Evolutionary conservation across 2,888 invertebrate genomes (phyloP).

Genomic region (Phortica magna): DNA sequence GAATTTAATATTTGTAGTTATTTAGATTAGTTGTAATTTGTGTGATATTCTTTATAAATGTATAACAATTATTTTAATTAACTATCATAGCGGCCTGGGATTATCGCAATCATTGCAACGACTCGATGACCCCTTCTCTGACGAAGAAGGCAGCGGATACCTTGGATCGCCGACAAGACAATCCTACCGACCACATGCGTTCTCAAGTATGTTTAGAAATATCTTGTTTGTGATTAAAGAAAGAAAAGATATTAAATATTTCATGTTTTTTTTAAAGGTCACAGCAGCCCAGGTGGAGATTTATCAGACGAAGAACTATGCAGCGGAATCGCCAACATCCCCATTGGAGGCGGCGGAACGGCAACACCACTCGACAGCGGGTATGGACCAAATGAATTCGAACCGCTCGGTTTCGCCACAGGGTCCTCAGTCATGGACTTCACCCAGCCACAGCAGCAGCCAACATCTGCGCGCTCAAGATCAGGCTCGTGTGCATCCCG

Average conservation of each 20-base stretch:
- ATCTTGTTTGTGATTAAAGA: background rate
- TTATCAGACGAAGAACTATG: conserved; percentile 79
- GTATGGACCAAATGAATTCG: conserved; percentile 78
- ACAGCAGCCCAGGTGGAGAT: conserved; percentile 80
- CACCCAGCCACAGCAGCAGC: conserved; percentile 77
- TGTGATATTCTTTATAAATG: conserved; percentile 13
- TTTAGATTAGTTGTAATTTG: conserved; percentile 37
- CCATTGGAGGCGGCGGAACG: conserved; percentile 73
- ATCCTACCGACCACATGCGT: conserved; percentile 79
- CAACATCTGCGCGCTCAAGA: conserved; percentile 75
- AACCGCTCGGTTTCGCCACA: conserved; percentile 78
- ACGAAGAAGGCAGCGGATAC: conserved; percentile 87
- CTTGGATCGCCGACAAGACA: conserved; percentile 79
- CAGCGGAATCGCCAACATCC: conserved; percentile 77
- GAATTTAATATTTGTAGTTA: conserved; percentile 53
- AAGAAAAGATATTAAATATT: background rate
- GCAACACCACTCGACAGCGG: conserved; percentile 77
- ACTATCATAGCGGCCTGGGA: conserved; percentile 78
- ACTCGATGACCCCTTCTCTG: conserved; percentile 89
- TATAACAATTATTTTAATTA: conserved; percentile 37
- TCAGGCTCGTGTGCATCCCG: conserved; percentile 78
- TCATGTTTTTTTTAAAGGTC: conserved; percentile 63
- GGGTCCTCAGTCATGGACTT: conserved; percentile 78
- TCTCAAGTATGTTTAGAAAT: conserved; percentile 78
- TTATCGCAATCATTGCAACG: conserved; percentile 78